Conservation (phyloP, 2,113 vertebrate species). For the Spizaetus ornatus region DNA sequence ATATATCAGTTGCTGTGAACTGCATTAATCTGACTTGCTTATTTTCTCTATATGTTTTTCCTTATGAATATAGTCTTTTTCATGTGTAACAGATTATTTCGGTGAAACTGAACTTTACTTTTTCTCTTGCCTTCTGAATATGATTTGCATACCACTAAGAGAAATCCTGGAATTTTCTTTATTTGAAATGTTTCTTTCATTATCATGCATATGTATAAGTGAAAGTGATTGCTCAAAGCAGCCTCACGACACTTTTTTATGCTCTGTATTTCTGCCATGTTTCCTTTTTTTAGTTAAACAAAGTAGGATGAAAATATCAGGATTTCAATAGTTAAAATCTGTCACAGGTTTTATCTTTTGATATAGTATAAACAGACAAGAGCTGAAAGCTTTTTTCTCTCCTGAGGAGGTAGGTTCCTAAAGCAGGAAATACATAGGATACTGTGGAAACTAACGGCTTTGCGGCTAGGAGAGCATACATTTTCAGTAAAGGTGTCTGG, state of each 20-base stretch:
- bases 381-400: background rate
- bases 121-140: background rate
- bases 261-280: background rate
- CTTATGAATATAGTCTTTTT: background rate
- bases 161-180: background rate
- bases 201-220: background rate
- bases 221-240: background rate
- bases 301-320: background rate
- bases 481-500: background rate
- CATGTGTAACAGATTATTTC: background rate
- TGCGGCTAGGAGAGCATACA: background rate
- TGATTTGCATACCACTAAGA: background rate
- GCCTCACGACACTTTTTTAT: background rate
- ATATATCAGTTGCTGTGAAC: background rate
- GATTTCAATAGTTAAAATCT: background rate
- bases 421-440: background rate
- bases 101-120: background rate
- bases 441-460: background rate
- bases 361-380: background rate
- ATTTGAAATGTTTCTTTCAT: background rate
- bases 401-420: background rate
- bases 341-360: background rate
- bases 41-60: background rate
- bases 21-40: background rate
- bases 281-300: background rate